Evolutionary conservation across 92 coral and sea anemone species (phyloP), one percentile per base, ranked within the genome.

Genomic region (Porites divaricata): DNA sequence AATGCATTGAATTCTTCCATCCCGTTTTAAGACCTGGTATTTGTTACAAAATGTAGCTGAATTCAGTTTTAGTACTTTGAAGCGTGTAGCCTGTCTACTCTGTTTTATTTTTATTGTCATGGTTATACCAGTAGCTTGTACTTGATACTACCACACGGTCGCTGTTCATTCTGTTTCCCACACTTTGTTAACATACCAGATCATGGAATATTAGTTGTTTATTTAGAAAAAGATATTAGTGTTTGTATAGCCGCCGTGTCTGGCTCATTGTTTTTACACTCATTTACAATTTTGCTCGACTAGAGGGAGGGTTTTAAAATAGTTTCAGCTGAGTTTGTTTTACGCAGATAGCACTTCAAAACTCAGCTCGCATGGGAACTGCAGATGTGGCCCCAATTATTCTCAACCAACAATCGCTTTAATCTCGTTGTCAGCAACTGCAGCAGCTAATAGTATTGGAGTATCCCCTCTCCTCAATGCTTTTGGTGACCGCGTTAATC

Each of bases 171-270:
- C 12, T 56, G 23, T 26, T 45, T 8, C 70, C 81, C 67, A 48
- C 45, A 56, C 58, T 63, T 12, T 65, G 61, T 66, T 68, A 67
- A 57, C 13, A n/a, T 56, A 61, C 78, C 41, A 59, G 78, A 58
- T 72, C 73, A 71, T 57, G 75, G 74, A 65, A 67, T 79, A 75
- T 90, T 71, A 62, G 70, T 73, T 82, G 72, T 82, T 82, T 82
- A 72, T 21, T 72, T 51, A 48, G 79, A 82, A 72, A 82, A 63
- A 72, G 62, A 82, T 82, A 77, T 77, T 77, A 77, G 41, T 66
- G 74, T 63, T 82, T 71, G 13, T 51, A 48, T 82, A 82, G 86
- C 86, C 86, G 86, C 77, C 41, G 11, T 71, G 79, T 72, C 78
- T 81, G 86, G 70, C 9, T 21, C 51, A 21, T 70, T 81, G 57